Percentiles rank a stretch among this genome's conserved stretches.
Evolutionary conservation across 2,888 invertebrate species (phyloP).

Genomic region (Sisyra terminalis): DNA sequence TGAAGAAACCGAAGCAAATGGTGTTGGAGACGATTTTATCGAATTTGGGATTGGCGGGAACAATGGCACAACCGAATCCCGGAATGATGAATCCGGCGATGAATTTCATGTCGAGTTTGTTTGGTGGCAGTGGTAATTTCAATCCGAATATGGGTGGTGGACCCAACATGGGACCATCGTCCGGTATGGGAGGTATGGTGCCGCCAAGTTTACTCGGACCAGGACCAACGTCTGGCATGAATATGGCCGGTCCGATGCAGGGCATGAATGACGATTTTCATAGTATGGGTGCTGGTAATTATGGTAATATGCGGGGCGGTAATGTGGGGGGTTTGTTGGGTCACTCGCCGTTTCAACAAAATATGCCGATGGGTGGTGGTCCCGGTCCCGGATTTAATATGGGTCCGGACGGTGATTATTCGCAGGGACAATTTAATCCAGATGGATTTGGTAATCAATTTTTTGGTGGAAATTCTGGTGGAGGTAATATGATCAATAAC

Average conservation of each 20-base stretch:
- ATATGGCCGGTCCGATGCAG: slow-evolving; percentile 19
- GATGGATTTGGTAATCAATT: slow-evolving; percentile 37
- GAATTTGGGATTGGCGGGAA: slow-evolving; percentile 34
- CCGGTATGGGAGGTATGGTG: slow-evolving; percentile 18
- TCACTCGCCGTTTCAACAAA: slow-evolving; percentile 9
- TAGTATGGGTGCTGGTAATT: slow-evolving; percentile 10
- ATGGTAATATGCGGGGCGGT: slow-evolving; percentile 7
- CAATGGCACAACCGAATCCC: not conserved
- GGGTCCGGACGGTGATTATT: slow-evolving; percentile 21
- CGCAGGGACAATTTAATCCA: slow-evolving; percentile 27
- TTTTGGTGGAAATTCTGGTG: slow-evolving; percentile 15
- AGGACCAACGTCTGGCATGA: slow-evolving; percentile 26
- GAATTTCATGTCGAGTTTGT: slow-evolving; percentile 4
- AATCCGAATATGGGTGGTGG: slow-evolving; percentile 3
- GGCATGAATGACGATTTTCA: slow-evolving; percentile 12
- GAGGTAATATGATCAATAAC: slow-evolving; percentile 17
- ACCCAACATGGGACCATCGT: slow-evolving; percentile 28
- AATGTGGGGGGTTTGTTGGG: slow-evolving; percentile 1
- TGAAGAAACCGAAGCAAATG: slow-evolving; percentile 29
- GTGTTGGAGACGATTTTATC: slow-evolving; percentile 40
- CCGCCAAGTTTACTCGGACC: slow-evolving; percentile 34
- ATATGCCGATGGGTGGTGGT: slow-evolving; percentile 25
- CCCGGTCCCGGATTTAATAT: slow-evolving; percentile 26
- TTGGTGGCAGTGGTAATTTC: not conserved
- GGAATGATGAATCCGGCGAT: slow-evolving; percentile 7